Percentiles rank a stretch among this genome's conserved stretches.
Conservation (phyloP, 2,888 invertebrate species). For the Slavum lentiscoides region DNA sequence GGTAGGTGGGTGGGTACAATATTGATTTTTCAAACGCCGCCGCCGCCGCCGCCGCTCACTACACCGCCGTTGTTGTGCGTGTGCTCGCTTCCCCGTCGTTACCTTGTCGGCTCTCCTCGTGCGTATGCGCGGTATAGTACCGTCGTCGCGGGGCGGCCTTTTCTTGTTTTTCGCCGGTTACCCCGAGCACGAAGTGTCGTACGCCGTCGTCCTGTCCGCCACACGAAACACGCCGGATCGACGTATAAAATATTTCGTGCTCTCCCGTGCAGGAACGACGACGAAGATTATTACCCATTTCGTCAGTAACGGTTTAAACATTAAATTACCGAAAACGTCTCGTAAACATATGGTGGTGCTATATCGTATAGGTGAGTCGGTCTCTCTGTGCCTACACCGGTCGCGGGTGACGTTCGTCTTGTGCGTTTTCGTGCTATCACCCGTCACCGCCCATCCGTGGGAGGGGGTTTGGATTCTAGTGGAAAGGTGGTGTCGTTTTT, state of each 20-base stretch:
- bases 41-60: not conserved
- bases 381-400: too few species aligned
- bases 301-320: conserved; percentile 9
- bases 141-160: not conserved
- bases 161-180: too few species aligned
- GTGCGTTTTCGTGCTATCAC: too few species aligned
- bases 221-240: not conserved
- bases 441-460: too few species aligned
- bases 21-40: conserved; percentile 31
- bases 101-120: not conserved
- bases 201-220: too few species aligned
- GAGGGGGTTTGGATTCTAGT: too few species aligned
- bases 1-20: conserved; percentile 11
- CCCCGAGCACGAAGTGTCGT: too few species aligned
- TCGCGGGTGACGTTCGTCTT: too few species aligned
- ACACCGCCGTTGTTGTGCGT: not conserved
- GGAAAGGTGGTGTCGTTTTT: too few species aligned
- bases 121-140: not conserved
- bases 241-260: not conserved
- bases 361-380: conserved; percentile 45
- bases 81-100: too few species aligned
- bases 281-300: not conserved
- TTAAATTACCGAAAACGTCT: conserved; percentile 43
- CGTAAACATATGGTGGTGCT: conserved; percentile 52
- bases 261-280: not conserved